Conservation (phyloP, 2,113 vertebrate genomes). For the Hipposideros armiger region DNA sequence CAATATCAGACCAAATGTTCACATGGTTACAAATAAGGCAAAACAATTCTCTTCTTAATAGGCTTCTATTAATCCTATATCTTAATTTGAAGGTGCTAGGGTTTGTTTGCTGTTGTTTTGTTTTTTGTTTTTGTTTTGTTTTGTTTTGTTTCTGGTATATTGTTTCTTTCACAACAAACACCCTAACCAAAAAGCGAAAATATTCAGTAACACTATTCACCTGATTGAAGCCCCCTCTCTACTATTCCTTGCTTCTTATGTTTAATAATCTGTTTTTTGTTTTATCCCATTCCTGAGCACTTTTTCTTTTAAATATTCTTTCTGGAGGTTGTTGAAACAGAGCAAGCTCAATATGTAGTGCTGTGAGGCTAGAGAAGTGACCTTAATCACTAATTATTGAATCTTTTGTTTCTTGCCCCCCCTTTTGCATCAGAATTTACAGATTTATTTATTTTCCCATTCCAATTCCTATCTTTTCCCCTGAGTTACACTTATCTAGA, state of each 20-base stretch:
- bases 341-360: neutral
- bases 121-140: no score
- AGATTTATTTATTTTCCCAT: neutral
- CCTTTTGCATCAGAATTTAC: neutral
- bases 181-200: neutral
- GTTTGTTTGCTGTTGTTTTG: neutral
- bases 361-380: neutral
- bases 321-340: neutral
- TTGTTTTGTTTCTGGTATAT: neutral
- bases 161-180: neutral
- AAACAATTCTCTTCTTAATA: neutral
- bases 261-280: neutral
- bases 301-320: neutral
- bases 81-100: neutral
- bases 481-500: neutral
- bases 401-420: neutral
- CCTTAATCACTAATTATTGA: neutral
- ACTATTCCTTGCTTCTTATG: neutral
- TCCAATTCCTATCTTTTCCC: neutral
- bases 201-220: neutral
- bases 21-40: neutral
- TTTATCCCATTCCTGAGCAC: neutral
- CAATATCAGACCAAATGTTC: neutral
- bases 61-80: neutral
- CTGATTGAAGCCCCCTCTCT: neutral